Conservation (phyloP, 1,140 invertebrate genomes). For the Orius laevigatus region DNA sequence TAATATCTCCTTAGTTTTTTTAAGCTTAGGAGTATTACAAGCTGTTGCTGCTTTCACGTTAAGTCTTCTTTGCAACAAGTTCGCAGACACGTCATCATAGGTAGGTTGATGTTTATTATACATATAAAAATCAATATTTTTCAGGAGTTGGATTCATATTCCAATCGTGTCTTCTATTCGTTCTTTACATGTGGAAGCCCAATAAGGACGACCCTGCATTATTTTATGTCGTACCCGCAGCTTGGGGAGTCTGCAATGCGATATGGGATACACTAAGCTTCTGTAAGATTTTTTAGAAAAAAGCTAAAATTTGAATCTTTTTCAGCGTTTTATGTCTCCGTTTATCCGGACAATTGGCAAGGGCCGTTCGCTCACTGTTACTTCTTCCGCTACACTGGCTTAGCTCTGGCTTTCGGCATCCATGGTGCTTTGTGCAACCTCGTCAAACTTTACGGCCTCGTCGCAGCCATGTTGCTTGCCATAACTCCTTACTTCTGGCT, state of each 20-base stretch:
- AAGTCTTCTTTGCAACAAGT: constrained; percentile 50
- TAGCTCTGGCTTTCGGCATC: constrained; percentile 27
- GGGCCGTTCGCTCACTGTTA: constrained; percentile 29
- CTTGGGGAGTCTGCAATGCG: constrained; percentile 57
- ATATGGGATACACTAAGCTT: constrained; percentile 47
- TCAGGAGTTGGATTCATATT: constrained; percentile 47
- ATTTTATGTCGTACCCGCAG: constrained; percentile 50
- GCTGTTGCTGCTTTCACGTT: constrained; percentile 47
- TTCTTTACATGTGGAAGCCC: constrained; percentile 44
- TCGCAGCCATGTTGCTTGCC: constrained; percentile 25
- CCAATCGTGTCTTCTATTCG: constrained; percentile 46
- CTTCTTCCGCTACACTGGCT: constrained; percentile 28
- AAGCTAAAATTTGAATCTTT: constrained; percentile 10
- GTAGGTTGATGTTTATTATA: constrained; percentile 26
- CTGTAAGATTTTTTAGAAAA: constrained; percentile 20
- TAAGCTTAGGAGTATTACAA: constrained; percentile 44
- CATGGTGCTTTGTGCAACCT: constrained; percentile 30
- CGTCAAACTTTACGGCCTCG: constrained; percentile 29
- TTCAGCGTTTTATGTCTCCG: constrained; percentile 28
- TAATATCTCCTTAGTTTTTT: constrained; percentile 43
- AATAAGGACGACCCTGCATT: constrained; percentile 41
- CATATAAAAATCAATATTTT: constrained; percentile 12
- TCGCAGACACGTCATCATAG: constrained; percentile 40
- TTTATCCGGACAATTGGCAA: constrained; percentile 31
- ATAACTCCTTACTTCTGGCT: constrained; percentile 27